phyloP scores from a whole-genome alignment of 2,888 invertebrate genomes.

The Polymixis flavicincta region DNA sequence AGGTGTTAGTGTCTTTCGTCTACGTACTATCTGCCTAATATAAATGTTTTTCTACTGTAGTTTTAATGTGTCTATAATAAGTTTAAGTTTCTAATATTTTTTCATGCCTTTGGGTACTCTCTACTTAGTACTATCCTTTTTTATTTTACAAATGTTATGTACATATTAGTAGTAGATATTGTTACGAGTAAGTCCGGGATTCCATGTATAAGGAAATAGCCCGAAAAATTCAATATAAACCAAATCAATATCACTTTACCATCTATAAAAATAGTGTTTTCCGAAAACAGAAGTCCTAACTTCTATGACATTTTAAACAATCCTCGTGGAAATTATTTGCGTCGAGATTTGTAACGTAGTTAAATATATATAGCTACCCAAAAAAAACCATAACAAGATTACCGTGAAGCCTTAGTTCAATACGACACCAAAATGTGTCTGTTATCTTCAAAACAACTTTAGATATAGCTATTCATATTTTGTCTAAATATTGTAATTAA shows the following conservation, averaged over 20 bases:
- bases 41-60: slow-evolving; percentile 71
- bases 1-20: slow-evolving; percentile 73
- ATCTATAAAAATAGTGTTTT: slow-evolving; percentile 46
- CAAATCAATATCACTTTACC: slow-evolving; percentile 68
- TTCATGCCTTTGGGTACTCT: slow-evolving; percentile 65
- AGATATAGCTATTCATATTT: slow-evolving; percentile 40
- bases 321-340: slow-evolving; percentile 32
- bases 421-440: slow-evolving; percentile 17
- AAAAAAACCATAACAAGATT: slow-evolving; percentile 24
- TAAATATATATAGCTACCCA: slow-evolving; percentile 5
- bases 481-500: slow-evolving; percentile 48
- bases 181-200: slow-evolving; percentile 73
- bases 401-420: slow-evolving; percentile 22
- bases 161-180: slow-evolving; percentile 86
- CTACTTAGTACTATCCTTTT: slow-evolving; percentile 65
- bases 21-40: slow-evolving; percentile 67
- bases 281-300: slow-evolving; percentile 27
- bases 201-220: slow-evolving; percentile 53
- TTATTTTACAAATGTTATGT: slow-evolving; percentile 79
- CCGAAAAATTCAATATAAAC: slow-evolving; percentile 61
- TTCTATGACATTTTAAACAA: slow-evolving; percentile 20
- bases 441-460: slow-evolving; percentile 26
- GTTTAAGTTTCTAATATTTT: slow-evolving; percentile 65
- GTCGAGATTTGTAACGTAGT: slow-evolving; percentile 23
- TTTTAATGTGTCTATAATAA: slow-evolving; percentile 70